A percentile compares a stretch with the other conserved stretches of the same genome.
Conservation (phyloP, 2,797 vertebrate genomes). For the Philypnodon macrostomus region DNA sequence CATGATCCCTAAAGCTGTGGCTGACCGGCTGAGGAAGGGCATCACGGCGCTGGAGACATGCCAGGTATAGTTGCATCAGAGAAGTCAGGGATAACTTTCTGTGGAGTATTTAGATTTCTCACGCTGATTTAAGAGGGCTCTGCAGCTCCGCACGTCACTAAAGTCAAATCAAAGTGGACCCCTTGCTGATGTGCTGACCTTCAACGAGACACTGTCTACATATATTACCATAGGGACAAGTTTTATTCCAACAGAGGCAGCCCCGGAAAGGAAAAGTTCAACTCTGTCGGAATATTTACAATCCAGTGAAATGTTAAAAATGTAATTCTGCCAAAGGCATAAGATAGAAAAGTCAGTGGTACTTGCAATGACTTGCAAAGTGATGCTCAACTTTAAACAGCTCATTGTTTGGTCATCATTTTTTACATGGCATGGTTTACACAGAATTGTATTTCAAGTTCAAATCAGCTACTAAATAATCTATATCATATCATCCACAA, state of each 20-base stretch:
- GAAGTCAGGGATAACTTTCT: too few relatives aligned
- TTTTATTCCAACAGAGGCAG: slow-evolving; percentile 1
- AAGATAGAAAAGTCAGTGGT: too few relatives aligned
- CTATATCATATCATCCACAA: too few relatives aligned
- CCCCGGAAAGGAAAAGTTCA: neutral
- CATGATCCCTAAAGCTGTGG: slow-evolving; percentile 79
- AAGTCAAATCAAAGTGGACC: neutral
- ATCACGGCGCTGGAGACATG: slow-evolving; percentile 78
- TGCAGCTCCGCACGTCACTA: neutral
- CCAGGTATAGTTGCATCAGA: slow-evolving; percentile 59
- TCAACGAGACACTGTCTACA: neutral
- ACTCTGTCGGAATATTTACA: neutral
- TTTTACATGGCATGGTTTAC: too few relatives aligned
- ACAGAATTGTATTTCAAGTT: too few relatives aligned
- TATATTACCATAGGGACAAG: neutral
- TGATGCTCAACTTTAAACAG: too few relatives aligned
- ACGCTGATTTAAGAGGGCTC: neutral
- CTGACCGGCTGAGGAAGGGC: slow-evolving; percentile 75
- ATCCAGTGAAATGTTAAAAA: neutral
- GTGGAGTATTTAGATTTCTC: neutral
- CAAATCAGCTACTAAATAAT: too few relatives aligned
- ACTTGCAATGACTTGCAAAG: too few relatives aligned
- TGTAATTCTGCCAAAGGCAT: too few relatives aligned
- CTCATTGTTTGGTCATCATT: too few relatives aligned
- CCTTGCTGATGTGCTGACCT: neutral